phyloP scores from a whole-genome alignment of 1,140 invertebrate species.

The Hyles euphorbiae region DNA sequence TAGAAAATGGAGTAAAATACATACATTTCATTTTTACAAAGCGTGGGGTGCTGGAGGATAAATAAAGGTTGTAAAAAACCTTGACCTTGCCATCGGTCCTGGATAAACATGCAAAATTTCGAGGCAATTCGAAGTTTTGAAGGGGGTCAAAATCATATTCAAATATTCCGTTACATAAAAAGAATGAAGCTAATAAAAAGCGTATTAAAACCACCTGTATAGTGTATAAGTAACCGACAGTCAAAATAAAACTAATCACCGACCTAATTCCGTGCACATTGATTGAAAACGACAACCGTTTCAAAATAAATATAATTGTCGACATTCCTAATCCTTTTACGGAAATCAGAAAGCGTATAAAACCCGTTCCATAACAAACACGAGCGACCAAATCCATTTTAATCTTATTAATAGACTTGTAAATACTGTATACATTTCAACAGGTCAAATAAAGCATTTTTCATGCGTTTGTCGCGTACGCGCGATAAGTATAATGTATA shows the following conservation, averaged over 20 bases:
- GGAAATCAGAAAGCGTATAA: slow-evolving; percentile 1
- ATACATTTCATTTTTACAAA: too few relatives aligned
- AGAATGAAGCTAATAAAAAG: too few relatives aligned
- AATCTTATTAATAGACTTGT: slow-evolving; percentile 65
- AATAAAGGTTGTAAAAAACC: too few relatives aligned
- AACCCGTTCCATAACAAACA: slow-evolving; percentile 21
- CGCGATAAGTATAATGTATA: slow-evolving; percentile 69
- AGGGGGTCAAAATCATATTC: too few relatives aligned
- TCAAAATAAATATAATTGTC: slow-evolving; percentile 12
- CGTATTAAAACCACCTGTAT: too few relatives aligned
- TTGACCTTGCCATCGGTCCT: too few relatives aligned
- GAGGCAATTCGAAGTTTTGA: too few relatives aligned
- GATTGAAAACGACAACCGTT: slow-evolving; percentile 2
- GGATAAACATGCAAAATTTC: too few relatives aligned
- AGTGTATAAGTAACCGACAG: too few relatives aligned
- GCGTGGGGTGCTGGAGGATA: too few relatives aligned
- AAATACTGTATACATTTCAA: slow-evolving; percentile 51
- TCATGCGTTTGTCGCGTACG: slow-evolving; percentile 31
- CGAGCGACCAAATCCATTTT: slow-evolving; percentile 32
- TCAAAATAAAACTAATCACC: not conserved
- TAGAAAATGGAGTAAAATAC: too few relatives aligned
- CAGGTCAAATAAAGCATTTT: slow-evolving; percentile 56
- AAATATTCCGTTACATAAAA: too few relatives aligned
- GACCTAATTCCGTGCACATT: slow-evolving; percentile 4
- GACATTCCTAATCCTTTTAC: slow-evolving; percentile 2